A percentile compares a stretch with the other conserved stretches of the same genome.
Evolutionary conservation across 2,888 invertebrate species (phyloP).

Genomic region (Brachyptera putata): DNA sequence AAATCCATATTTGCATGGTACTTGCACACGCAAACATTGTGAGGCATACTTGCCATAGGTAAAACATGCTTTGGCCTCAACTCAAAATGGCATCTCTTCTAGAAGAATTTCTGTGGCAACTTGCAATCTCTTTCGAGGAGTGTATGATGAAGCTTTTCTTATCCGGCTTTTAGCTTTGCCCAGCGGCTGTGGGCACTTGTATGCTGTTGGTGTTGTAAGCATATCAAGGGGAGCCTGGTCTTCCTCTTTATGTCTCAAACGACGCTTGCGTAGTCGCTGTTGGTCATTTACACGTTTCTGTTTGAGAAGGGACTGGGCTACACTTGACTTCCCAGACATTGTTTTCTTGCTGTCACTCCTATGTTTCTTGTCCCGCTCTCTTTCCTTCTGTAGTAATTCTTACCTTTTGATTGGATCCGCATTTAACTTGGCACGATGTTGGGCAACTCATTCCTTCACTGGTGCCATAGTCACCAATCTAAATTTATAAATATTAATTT

Average conservation of each 20-base stretch:
- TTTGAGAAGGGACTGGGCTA: not conserved
- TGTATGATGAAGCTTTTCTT: not conserved
- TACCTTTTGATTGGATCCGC: not conserved
- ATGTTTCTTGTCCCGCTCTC: not conserved
- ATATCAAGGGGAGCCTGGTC: not conserved
- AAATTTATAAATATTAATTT: no score
- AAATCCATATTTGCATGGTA: conserved; percentile 23
- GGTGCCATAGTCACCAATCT: no score
- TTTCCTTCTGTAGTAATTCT: not conserved
- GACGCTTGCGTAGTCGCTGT: not conserved
- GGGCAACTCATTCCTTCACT: not conserved
- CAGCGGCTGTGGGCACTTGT: not conserved
- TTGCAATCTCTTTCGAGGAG: not conserved
- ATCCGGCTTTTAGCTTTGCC: not conserved
- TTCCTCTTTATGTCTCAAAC: not conserved
- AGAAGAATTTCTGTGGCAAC: not conserved
- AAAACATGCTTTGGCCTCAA: conserved; percentile 18
- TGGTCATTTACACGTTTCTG: not conserved
- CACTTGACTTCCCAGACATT: not conserved
- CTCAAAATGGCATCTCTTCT: conserved; percentile 4
- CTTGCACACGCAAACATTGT: conserved; percentile 6
- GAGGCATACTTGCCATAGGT: conserved; percentile 9
- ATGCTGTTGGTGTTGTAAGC: not conserved
- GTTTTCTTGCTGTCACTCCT: not conserved
- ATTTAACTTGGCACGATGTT: not conserved